phyloP scores from a whole-genome alignment of 2,113 vertebrate species.

The Coreoperca whiteheadi region DNA sequence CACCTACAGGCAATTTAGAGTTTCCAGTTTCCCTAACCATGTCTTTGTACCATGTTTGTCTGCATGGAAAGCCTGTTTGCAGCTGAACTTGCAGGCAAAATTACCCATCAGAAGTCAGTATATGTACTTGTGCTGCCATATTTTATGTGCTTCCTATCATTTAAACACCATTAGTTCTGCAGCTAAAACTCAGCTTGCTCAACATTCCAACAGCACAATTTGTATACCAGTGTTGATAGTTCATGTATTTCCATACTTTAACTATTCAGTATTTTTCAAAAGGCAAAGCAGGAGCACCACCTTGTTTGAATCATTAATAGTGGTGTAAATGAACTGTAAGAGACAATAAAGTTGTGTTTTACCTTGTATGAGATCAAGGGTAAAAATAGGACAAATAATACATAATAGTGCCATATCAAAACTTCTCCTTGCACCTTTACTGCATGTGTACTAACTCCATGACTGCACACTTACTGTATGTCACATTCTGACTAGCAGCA shows the following conservation, averaged over 20 bases:
- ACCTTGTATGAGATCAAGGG: background rate
- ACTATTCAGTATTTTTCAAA: background rate
- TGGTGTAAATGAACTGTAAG: background rate
- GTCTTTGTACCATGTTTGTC: constrained; percentile 27
- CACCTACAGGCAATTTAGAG: constrained; percentile 13
- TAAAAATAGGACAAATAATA: background rate
- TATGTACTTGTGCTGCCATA: background rate
- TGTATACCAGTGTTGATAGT: background rate
- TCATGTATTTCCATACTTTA: background rate
- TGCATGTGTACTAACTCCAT: background rate
- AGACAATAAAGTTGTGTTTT: constrained; percentile 6
- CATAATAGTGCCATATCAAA: background rate
- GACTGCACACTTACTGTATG: constrained; percentile 27
- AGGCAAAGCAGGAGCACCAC: background rate
- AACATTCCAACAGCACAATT: background rate
- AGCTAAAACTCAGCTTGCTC: constrained; percentile 24
- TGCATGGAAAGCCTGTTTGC: constrained; percentile 26
- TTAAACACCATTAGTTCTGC: constrained; percentile 26
- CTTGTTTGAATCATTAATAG: background rate
- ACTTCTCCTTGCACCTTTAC: background rate
- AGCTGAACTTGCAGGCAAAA: constrained; percentile 14
- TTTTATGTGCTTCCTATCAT: constrained; percentile 3
- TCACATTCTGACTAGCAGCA: constrained; percentile 44
- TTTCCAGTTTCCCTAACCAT: constrained; percentile 29
- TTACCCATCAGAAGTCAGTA: constrained; percentile 7